phyloP scores from a whole-genome alignment of 92 coral and sea anemone species.

The Pocillopora grandis region DNA sequence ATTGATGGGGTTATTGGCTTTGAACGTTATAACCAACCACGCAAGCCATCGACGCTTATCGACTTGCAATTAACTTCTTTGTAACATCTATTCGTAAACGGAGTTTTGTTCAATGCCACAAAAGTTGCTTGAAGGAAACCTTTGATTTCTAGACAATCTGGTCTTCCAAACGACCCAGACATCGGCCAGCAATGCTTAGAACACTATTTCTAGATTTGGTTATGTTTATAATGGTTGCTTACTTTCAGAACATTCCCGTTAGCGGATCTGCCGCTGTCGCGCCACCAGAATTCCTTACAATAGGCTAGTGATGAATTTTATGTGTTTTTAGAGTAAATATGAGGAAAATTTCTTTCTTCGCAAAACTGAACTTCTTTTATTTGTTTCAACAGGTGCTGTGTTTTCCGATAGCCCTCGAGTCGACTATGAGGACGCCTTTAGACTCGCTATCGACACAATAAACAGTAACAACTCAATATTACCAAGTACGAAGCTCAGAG shows the following conservation, averaged over 20 bases:
- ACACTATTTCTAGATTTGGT: neutral
- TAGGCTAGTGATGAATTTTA: neutral
- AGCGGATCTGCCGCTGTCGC: neutral
- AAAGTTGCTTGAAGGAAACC: no score
- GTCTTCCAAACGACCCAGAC: no score
- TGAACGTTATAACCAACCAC: neutral
- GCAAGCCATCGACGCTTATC: neutral
- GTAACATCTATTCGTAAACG: neutral
- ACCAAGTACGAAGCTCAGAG: constrained; percentile 57
- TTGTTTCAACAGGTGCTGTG: constrained; percentile 20
- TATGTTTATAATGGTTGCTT: neutral
- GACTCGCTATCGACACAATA: constrained; percentile 66
- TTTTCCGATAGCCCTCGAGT: constrained; percentile 17
- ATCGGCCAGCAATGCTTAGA: neutral
- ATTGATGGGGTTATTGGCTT: constrained; percentile 1
- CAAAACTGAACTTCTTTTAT: neutral
- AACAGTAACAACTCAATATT: constrained; percentile 45
- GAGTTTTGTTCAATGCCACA: no score
- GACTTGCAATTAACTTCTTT: constrained; percentile 13
- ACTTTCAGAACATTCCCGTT: neutral
- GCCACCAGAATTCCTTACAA: constrained; percentile 18
- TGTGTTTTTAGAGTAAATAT: neutral
- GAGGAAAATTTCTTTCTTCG: neutral
- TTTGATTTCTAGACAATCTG: no score
- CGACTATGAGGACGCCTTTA: constrained; percentile 66